Evolutionary conservation across 1,140 invertebrate genomes (phyloP).

Genomic region (Trigoniulus corallinus): DNA sequence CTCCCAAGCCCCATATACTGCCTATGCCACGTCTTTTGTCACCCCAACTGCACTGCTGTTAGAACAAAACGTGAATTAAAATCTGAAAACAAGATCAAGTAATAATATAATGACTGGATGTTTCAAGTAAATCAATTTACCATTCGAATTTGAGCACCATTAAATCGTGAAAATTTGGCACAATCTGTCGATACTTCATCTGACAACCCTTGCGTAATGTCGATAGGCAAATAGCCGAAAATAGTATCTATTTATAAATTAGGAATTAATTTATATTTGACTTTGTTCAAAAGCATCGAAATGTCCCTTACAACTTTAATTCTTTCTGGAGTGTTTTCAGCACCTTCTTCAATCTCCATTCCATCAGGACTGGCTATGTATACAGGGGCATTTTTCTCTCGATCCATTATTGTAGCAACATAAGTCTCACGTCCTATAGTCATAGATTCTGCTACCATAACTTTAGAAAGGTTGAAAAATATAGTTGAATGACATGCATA

Average conservation of each 20-base stretch:
- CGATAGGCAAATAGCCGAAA: slow-evolving; percentile 47
- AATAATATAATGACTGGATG: background rate
- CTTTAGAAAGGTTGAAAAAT: no score
- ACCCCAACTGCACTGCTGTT: no score
- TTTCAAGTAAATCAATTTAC: slow-evolving; percentile 18
- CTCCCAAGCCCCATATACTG: no score
- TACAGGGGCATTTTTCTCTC: no score
- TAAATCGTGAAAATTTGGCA: slow-evolving; percentile 76
- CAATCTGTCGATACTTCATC: slow-evolving; percentile 57
- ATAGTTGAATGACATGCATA: background rate
- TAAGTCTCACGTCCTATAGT: no score
- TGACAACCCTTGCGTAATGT: slow-evolving; percentile 64
- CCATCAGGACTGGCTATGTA: slow-evolving; percentile 88
- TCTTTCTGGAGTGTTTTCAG: slow-evolving; percentile 84
- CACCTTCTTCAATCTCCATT: slow-evolving; percentile 94
- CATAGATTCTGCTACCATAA: slow-evolving; percentile 97
- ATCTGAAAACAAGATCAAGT: background rate
- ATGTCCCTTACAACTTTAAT: no score
- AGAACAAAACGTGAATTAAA: slow-evolving; percentile 2
- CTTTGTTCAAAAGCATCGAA: no score
- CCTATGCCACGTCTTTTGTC: no score
- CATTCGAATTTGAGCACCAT: slow-evolving; percentile 46
- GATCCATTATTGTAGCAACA: no score
- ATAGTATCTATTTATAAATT: slow-evolving; percentile 11
- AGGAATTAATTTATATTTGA: no score